phyloP scores from a whole-genome alignment of 2,113 vertebrate genomes.

The Hymenochirus boettgeri region DNA sequence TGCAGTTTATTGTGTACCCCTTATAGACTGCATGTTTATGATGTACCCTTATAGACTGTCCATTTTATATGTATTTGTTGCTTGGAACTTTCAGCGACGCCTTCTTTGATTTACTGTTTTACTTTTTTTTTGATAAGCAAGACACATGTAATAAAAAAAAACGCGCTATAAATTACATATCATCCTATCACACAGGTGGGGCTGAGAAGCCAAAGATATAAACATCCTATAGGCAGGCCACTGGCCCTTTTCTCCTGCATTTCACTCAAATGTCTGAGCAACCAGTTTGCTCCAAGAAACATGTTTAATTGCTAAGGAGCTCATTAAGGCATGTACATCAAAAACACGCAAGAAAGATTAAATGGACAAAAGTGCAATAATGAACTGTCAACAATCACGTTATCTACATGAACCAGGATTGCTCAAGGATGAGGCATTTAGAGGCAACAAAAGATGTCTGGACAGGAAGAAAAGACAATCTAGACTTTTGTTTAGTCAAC shows the following conservation, averaged over 20 bases:
- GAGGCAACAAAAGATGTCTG: constrained; percentile 91
- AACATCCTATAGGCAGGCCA: constrained; percentile 73
- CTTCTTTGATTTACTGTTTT: too few species aligned
- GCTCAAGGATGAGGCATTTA: constrained; percentile 93
- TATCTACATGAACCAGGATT: constrained; percentile 87
- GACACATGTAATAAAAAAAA: too few species aligned
- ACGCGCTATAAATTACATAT: background rate
- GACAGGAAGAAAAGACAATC: constrained; percentile 94
- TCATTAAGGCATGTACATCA: constrained; percentile 90
- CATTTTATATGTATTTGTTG: too few species aligned
- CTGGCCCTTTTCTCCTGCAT: constrained; percentile 93
- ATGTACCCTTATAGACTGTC: too few species aligned
- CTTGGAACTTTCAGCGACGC: too few species aligned
- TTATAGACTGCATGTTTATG: too few species aligned
- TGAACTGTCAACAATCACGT: constrained; percentile 95
- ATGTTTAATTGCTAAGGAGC: constrained; percentile 94
- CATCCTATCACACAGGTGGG: constrained; percentile 31
- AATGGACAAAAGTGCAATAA: constrained; percentile 89
- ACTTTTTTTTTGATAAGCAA: too few species aligned
- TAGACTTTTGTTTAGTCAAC: constrained; percentile 95
- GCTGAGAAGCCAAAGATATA: constrained; percentile 48
- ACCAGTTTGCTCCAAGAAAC: constrained; percentile 88
- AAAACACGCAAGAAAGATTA: constrained; percentile 85
- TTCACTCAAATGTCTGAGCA: constrained; percentile 89
- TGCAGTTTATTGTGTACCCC: too few species aligned